Percentiles rank a stretch among this genome's conserved stretches.
phyloP scores from a whole-genome alignment of 2,888 invertebrate genomes.

The Thelaira solivaga region DNA sequence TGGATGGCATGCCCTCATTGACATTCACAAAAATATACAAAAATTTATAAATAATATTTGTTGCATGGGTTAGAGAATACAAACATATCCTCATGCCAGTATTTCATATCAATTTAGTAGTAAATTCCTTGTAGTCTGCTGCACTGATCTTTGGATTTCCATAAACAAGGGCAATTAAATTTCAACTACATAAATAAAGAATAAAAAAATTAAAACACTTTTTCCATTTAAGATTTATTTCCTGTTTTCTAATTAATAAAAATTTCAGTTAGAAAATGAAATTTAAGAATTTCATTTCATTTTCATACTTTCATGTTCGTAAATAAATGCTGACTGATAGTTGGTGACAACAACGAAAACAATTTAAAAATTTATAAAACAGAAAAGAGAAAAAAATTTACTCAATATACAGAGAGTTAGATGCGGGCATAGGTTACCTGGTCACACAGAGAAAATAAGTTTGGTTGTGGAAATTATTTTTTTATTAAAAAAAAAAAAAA shows the following conservation, averaged over 20 bases:
- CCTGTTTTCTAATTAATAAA: slow-evolving; percentile 49
- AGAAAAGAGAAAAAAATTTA: too few species aligned
- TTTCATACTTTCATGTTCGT: background rate
- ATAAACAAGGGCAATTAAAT: slow-evolving; percentile 54
- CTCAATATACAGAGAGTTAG: too few species aligned
- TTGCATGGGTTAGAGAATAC: too few species aligned
- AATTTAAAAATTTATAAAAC: background rate
- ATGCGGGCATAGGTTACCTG: too few species aligned
- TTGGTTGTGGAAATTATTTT: too few species aligned
- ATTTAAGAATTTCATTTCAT: too few species aligned
- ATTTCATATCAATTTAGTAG: too few species aligned
- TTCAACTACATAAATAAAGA: background rate
- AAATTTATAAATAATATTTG: slow-evolving; percentile 63
- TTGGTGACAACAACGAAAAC: background rate
- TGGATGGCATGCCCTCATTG: slow-evolving; percentile 68
- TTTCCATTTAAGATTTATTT: slow-evolving; percentile 58
- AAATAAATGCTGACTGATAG: background rate
- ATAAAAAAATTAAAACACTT: slow-evolving; percentile 15
- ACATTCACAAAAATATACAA: slow-evolving; percentile 59
- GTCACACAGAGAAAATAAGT: too few species aligned
- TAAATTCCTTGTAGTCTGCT: too few species aligned
- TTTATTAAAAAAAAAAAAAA: too few species aligned
- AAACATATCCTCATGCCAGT: too few species aligned
- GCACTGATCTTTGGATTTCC: slow-evolving; percentile 31
- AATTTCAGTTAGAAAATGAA: slow-evolving; percentile 24